Evolutionary conservation across 53 echinoderm and acorn worm genomes (phyloP).

Genomic region (Actinopyga echinites): DNA sequence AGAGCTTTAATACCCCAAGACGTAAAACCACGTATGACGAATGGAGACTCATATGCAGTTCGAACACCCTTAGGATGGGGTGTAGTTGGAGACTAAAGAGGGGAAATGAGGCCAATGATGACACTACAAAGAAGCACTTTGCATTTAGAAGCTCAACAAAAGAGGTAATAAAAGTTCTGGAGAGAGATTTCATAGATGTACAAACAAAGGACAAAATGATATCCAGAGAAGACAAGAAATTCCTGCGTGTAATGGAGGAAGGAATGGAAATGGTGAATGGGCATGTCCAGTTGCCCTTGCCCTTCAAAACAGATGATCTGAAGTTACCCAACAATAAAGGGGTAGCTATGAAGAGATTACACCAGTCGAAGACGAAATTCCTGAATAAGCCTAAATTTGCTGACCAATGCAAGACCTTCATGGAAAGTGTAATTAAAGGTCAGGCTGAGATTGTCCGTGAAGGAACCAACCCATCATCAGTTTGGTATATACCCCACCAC

Average conservation of each 20-base stretch:
- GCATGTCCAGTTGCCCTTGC: constrained; percentile 58
- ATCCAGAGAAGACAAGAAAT: constrained; percentile 49
- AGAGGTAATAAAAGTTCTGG: constrained; percentile 33
- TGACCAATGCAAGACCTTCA: constrained; percentile 8
- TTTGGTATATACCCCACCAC: constrained; percentile 71
- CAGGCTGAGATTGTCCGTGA: not conserved
- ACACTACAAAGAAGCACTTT: not conserved
- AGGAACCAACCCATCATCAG: not conserved
- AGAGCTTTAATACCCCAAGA: constrained; percentile 44
- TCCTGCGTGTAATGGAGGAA: constrained; percentile 47
- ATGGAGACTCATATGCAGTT: constrained; percentile 53
- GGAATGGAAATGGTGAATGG: constrained; percentile 56
- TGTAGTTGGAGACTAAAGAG: constrained; percentile 36
- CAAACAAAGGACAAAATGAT: not conserved
- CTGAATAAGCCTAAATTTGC: constrained; percentile 4
- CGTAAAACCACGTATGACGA: constrained; percentile 15
- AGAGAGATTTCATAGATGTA: constrained; percentile 50
- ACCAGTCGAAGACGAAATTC: constrained; percentile 20
- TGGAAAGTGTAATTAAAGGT: not conserved
- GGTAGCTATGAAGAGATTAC: constrained; percentile 38
- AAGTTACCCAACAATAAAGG: constrained; percentile 45
- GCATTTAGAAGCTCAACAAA: not conserved
- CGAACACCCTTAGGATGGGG: constrained; percentile 61
- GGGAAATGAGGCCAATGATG: not conserved
- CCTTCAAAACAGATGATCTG: constrained; percentile 46